Evolutionary conservation across 2,797 vertebrate species (phyloP).

Genomic region (Agapornis canus): DNA sequence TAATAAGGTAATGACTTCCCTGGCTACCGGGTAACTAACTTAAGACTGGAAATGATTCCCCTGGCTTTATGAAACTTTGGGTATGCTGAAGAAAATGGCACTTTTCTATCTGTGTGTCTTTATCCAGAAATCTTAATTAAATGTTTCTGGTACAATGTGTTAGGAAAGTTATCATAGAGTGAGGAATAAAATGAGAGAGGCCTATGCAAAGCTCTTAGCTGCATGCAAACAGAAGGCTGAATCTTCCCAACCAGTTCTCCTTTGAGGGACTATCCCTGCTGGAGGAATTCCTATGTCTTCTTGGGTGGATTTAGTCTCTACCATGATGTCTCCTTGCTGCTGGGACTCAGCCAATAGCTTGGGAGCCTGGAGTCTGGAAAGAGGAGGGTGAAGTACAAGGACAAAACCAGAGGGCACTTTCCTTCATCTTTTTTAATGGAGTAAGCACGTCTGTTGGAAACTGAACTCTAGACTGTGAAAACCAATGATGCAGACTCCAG

Average conservation of each 20-base stretch:
- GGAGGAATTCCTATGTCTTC: neutral
- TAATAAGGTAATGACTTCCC: neutral
- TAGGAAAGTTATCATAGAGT: neutral
- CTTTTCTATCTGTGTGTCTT: neutral
- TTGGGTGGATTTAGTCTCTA: fast-evolving
- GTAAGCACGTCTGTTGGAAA: neutral
- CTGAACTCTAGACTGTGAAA: neutral
- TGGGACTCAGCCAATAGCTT: neutral
- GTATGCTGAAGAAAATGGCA: neutral
- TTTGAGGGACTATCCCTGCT: neutral
- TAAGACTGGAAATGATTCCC: neutral
- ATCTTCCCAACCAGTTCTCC: neutral
- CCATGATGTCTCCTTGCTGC: neutral
- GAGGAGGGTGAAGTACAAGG: neutral
- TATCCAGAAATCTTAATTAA: neutral
- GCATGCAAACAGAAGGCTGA: neutral
- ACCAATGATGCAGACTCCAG: neutral
- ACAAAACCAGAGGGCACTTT: neutral
- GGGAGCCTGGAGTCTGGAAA: neutral
- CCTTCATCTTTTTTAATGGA: neutral
- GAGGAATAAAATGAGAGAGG: neutral
- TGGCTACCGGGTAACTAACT: neutral
- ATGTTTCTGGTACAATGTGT: neutral
- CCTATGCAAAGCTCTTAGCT: neutral
- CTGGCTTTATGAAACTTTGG: neutral